These are phyloP conservation scores for Xestia ashworthii DNA, from an alignment of 2,888 invertebrate genomes.

Conservation along the genomic window DNA sequence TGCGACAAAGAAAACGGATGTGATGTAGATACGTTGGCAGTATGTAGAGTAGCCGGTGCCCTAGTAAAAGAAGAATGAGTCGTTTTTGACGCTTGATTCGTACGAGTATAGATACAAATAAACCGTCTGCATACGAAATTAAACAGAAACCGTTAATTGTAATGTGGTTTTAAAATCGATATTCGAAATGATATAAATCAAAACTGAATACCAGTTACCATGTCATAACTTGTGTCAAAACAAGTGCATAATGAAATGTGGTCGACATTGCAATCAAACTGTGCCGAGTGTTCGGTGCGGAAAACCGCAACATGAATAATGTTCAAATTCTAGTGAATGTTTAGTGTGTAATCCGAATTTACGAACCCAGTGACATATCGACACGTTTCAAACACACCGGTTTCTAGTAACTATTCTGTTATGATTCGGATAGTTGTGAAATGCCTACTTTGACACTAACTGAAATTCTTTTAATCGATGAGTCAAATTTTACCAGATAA, in stretches of 20 bases:
- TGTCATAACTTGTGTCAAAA: constrained; percentile 11
- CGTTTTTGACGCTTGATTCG: constrained; percentile 43
- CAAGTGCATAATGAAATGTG: background rate
- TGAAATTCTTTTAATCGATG: background rate
- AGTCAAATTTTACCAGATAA: background rate
- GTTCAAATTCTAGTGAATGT: constrained; percentile 52
- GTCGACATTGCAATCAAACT: constrained; percentile 40
- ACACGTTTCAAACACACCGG: constrained; percentile 6
- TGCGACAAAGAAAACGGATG: constrained; percentile 67
- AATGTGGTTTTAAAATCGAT: constrained; percentile 4
- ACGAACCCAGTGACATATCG: constrained; percentile 20
- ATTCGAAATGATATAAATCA: constrained; percentile 2
- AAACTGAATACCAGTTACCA: constrained; percentile 7
- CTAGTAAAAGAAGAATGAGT: constrained; percentile 55
- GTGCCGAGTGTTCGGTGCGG: constrained; percentile 28
- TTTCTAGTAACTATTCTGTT: background rate
- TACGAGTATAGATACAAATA: constrained; percentile 27
- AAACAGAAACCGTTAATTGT: constrained; percentile 10
- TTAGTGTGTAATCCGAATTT: constrained; percentile 38
- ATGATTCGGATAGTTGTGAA: constrained; percentile 13
- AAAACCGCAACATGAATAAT: constrained; percentile 56
- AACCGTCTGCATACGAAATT: constrained; percentile 40
- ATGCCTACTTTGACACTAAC: constrained; percentile 5
- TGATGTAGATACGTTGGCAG: constrained; percentile 55
- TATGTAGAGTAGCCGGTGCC: constrained; percentile 52